Evolutionary conservation across 64 coral and sea anemone species (phyloP), one percentile per base, ranked within the genome.

Genomic region (Montipora sp.): DNA sequence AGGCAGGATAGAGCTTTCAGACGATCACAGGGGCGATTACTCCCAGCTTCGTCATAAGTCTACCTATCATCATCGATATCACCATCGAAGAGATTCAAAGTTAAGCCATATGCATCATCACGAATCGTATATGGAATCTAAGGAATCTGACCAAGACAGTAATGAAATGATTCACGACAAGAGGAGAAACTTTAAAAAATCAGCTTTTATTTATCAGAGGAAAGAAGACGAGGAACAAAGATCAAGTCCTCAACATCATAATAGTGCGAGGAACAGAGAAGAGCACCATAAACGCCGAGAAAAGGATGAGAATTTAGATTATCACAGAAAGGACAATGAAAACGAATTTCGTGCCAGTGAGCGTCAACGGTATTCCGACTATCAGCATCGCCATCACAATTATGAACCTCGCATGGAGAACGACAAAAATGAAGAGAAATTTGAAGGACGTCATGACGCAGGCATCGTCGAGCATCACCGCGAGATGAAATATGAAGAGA

Each of bases 111-210:
- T 7, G 15, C 82, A 85, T 49, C 59, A 49, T 21, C 14, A 49
- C 5, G 82, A 72, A 72, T 70, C 46, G 1, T 12, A 85, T 50
- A 14, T 19, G 13, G 46, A 72, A 20, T 71, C 61, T 22, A 4
- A 85, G 4, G 65, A 47, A 71, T 46, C 5, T 10, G 63, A 85
- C 7, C 3, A 69, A 27, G 13, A 68, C 3, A 15, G 68, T 23
- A 22, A 61, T 21, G 71, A 49, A 5, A 10, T 19, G 18, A 73
- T 47, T 13, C 24, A 14, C 4, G 6, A 87, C 3, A 72, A 51
- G 11, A 65, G 59, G 36, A 9, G 59, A 5, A 68, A 83, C 24
- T 85, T 71, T 16, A 85, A 63, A 71, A 85, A 85, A 85, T 85
- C 82, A 0, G 36, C 36, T 36, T 49, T 49, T 10, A 85, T 71